Base-by-base conservation (phyloP, 2,888 invertebrate genomes). In the Melanostoma mellinum region DNA sequence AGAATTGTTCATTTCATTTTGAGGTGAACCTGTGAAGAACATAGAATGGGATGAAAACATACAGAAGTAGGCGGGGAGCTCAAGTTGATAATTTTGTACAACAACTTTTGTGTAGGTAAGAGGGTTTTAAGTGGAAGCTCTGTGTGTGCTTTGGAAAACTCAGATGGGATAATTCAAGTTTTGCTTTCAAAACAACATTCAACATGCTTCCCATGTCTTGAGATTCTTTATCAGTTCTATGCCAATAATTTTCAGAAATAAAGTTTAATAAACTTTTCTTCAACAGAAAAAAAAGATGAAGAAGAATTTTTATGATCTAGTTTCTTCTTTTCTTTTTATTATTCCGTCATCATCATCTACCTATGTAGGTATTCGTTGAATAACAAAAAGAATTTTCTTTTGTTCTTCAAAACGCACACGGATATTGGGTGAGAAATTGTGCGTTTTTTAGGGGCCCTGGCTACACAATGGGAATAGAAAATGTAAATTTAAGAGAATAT, bases 21-120 rank as follows among this genome's bases (percentile, higher is more conserved):
- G 33, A 65, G 46, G 38, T 68, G 52, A 50, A 32, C 40, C 52
- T 46, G 2, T 46, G 2, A 32, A 40, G 46, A 53, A 56, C 8
- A 32, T 30, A n/a, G 55, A 56, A 56, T 56, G 55, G 30, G 36
- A 3, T 74, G 74, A 20, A 42, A 58, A 42, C 50, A 20, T 20
- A 20, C 20, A 20, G 20, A 20, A 20, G 50, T 32, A 38, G 50
- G 65, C 30, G 69, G 35, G 58, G 71, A 0, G 20, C 46, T 56
- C 69, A 58, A 77, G 78, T 78, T 77, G 72, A 82, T 84, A 65
- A 84, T 55, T 79, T 79, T 79, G 56, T 79, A 61, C 71, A 79
- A 71, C 48, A 78, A 74, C 58, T 78, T 69, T 69, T 52, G 60
- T 65, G 53, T 60, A 55, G 65, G 55, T 50, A 38, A 20, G 10